phyloP scores from a whole-genome alignment of 2,113 vertebrate genomes.

The Periophthalmus modestus region DNA sequence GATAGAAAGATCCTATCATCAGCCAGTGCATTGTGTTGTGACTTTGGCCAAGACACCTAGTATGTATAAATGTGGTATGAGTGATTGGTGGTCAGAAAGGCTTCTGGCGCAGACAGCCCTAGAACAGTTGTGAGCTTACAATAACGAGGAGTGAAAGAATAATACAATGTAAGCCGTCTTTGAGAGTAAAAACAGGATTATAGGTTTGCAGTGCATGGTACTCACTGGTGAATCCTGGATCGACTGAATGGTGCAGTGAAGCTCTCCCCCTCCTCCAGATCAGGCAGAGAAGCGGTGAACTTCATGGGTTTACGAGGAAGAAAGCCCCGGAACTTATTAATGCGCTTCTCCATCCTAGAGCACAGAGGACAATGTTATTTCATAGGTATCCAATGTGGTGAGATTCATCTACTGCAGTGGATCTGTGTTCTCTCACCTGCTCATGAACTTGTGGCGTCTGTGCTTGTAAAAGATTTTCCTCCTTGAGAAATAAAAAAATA shows the following conservation, averaged over 20 bases:
- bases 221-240: slow-evolving; percentile 94
- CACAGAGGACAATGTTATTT: slow-evolving; percentile 11
- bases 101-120: too few relatives aligned
- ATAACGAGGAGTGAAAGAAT: not conserved
- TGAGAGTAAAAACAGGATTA: not conserved
- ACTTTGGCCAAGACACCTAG: too few relatives aligned
- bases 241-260: slow-evolving; percentile 96
- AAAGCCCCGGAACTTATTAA: slow-evolving; percentile 93
- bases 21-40: too few relatives aligned
- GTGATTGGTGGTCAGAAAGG: not conserved
- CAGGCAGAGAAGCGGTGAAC: slow-evolving; percentile 88
- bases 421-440: slow-evolving; percentile 80
- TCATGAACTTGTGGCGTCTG: slow-evolving; percentile 91
- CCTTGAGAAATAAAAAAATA: slow-evolving; percentile 77
- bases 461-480: slow-evolving; percentile 97
- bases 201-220: slow-evolving; percentile 20
- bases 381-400: not conserved
- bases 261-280: slow-evolving; percentile 94
- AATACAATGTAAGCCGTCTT: not conserved
- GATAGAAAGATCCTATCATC: not conserved
- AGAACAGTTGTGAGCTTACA: not conserved
- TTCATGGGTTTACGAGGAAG: slow-evolving; percentile 94
- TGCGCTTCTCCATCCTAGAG: slow-evolving; percentile 90
- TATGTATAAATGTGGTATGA: not conserved
- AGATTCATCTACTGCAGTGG: not conserved